A percentile compares a stretch with the other conserved stretches of the same genome.
phyloP scores from a whole-genome alignment of 2,888 invertebrate species.

The Aradus depressus region DNA sequence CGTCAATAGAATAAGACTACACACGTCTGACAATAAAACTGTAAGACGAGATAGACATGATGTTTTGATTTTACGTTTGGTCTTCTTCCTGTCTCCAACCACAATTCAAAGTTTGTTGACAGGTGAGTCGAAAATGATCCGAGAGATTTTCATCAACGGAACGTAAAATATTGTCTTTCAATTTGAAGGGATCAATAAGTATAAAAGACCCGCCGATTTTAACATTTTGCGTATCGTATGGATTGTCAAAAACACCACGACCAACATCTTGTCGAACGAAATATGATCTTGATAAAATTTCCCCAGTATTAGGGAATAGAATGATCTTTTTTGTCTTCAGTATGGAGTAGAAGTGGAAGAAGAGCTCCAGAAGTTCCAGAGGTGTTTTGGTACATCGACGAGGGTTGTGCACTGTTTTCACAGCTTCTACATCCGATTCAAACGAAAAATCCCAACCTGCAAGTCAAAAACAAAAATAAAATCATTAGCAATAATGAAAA shows the following conservation, averaged over 20 bases:
- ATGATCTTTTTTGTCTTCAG: background rate
- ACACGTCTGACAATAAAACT: too few relatives aligned
- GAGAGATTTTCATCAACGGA: background rate
- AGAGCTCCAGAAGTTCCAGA: background rate
- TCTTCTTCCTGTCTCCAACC: too few relatives aligned
- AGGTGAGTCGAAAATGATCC: background rate
- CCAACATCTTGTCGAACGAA: background rate
- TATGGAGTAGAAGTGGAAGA: slow-evolving; percentile 1
- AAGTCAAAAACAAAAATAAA: background rate
- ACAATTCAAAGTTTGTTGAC: background rate
- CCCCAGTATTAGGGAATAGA: background rate
- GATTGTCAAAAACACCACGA: background rate
- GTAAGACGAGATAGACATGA: too few relatives aligned
- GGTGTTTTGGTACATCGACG: background rate
- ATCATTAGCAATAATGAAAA: background rate
- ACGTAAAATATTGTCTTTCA: background rate
- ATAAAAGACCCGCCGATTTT: background rate
- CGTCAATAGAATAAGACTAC: too few relatives aligned
- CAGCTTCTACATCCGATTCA: background rate
- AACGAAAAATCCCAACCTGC: slow-evolving; percentile 4
- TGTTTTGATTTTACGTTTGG: too few relatives aligned
- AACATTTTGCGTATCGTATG: background rate
- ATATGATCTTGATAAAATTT: background rate
- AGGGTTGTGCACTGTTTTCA: background rate
- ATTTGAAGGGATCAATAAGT: background rate